These are phyloP conservation scores for Nycticryphes semicollaris DNA, from an alignment of 2,113 vertebrate species.

Conservation along the genomic window DNA sequence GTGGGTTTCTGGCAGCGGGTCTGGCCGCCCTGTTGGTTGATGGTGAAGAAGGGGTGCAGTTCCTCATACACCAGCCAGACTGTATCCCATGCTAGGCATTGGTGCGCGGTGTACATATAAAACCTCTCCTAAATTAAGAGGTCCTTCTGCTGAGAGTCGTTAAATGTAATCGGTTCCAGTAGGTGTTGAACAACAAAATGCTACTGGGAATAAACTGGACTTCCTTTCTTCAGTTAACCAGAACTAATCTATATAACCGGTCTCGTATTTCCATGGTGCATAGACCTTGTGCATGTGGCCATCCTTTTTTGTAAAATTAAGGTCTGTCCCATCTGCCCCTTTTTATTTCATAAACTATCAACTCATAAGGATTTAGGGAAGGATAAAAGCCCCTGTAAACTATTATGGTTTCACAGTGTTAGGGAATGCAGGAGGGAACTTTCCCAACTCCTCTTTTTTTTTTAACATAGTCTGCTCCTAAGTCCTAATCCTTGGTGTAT, in stretches of 20 bases:
- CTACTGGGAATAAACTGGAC: conserved; percentile 10
- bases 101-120: rapidly evolving
- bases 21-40: rapidly evolving
- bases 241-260: background rate
- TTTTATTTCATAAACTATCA: background rate
- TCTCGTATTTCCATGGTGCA: background rate
- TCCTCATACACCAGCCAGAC: background rate
- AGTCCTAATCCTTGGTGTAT: background rate
- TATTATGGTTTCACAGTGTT: background rate
- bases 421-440: background rate
- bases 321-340: background rate
- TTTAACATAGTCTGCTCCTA: background rate
- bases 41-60: background rate
- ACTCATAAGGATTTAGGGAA: background rate
- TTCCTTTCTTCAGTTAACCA: conserved; percentile 34
- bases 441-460: background rate
- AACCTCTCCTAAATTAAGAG: background rate
- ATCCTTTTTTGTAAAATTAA: background rate
- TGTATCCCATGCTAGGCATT: rapidly evolving
- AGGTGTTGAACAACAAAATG: background rate
- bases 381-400: conserved; percentile 8
- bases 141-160: background rate
- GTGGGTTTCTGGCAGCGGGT: background rate
- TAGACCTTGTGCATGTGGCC: background rate
- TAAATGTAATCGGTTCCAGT: conserved; percentile 25